These are phyloP conservation scores for Phataginus tricuspis DNA, from an alignment of 2,797 vertebrate species.

Conservation along the genomic window DNA sequence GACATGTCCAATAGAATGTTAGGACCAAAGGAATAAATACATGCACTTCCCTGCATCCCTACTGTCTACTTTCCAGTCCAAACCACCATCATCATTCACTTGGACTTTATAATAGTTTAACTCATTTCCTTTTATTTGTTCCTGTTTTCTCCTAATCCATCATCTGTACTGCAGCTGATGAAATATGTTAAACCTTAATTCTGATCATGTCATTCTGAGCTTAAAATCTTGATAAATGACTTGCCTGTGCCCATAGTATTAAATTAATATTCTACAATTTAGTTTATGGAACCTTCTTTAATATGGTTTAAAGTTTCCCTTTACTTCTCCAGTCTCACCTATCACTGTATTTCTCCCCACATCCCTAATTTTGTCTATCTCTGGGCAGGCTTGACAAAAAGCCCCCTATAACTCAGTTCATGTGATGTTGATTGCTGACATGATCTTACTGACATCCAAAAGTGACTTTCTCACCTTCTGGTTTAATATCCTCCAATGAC, in stretches of 20 bases:
- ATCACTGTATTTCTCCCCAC: neutral
- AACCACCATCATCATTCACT: neutral
- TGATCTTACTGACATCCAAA: constrained; percentile 33
- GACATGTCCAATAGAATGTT: neutral
- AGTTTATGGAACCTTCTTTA: neutral
- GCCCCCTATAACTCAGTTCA: neutral
- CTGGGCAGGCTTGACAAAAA: neutral
- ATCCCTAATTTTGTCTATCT: constrained; percentile 8
- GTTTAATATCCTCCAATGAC: neutral
- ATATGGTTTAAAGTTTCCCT: neutral
- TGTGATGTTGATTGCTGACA: neutral
- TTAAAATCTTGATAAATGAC: constrained; percentile 35
- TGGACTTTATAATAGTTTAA: neutral
- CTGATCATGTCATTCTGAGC: neutral
- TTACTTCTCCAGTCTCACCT: neutral
- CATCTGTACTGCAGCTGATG: neutral
- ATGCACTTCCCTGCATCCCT: neutral
- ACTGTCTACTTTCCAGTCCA: neutral
- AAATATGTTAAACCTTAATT: constrained; percentile 37
- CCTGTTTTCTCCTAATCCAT: neutral
- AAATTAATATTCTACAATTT: constrained; percentile 19
- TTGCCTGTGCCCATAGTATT: neutral
- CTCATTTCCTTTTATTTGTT: constrained; percentile 15
- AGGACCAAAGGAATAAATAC: neutral
- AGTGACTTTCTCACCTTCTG: neutral